These are phyloP conservation scores for Anas platyrhynchos DNA, from an alignment of 2,113 vertebrate genomes.

Conservation along the genomic window DNA sequence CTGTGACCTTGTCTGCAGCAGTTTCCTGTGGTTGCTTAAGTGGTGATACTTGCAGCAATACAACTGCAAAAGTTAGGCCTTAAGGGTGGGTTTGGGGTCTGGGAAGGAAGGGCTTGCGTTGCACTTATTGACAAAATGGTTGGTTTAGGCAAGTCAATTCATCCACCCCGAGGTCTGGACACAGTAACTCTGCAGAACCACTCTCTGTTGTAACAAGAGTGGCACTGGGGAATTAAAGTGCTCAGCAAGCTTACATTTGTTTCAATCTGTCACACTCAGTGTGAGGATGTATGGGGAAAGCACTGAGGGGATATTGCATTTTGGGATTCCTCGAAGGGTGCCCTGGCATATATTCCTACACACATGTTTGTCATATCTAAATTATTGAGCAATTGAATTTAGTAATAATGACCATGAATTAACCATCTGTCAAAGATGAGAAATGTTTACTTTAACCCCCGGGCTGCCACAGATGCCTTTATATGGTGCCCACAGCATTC, in stretches of 20 bases:
- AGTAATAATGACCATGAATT: constrained; percentile 62
- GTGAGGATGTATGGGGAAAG: background rate
- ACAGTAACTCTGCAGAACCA: background rate
- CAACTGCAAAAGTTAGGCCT: background rate
- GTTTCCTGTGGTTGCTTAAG: background rate
- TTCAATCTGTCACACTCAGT: constrained; percentile 13
- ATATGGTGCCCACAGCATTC: constrained; percentile 11
- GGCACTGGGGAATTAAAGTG: background rate
- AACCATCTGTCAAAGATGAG: constrained; percentile 63
- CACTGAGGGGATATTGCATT: background rate
- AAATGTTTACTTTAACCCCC: constrained; percentile 42
- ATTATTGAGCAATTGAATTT: constrained; percentile 56
- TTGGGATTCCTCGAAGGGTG: constrained; percentile 32
- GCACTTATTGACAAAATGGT: background rate
- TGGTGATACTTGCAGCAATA: background rate
- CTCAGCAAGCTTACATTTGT: background rate
- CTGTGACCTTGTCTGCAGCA: background rate
- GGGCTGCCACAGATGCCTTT: constrained; percentile 33
- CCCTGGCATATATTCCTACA: constrained; percentile 53
- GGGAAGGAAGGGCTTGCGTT: background rate
- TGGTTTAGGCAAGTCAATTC: background rate
- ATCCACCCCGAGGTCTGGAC: background rate
- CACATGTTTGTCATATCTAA: constrained; percentile 54
- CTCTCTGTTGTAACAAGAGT: background rate
- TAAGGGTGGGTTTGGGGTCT: too few relatives aligned